These are phyloP conservation scores for Lasioglossum vierecki DNA, from an alignment of 2,888 invertebrate genomes.

Conservation along the genomic window DNA sequence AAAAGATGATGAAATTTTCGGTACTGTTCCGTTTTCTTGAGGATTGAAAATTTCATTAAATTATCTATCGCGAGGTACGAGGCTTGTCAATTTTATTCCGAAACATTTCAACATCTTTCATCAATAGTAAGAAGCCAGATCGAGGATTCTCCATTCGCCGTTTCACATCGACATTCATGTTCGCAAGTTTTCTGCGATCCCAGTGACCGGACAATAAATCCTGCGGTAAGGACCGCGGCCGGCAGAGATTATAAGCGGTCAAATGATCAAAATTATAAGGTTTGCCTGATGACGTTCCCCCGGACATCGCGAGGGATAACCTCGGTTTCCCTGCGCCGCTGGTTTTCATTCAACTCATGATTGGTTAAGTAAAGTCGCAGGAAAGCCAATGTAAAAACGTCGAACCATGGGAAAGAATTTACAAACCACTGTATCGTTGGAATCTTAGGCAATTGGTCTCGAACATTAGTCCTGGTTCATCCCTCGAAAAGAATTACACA, in stretches of 20 bases:
- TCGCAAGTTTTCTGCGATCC: constrained; percentile 55
- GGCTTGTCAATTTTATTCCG: not conserved
- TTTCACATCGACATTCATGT: constrained; percentile 44
- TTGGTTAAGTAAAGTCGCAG: constrained; percentile 76
- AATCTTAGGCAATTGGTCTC: not conserved
- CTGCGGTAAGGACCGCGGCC: constrained; percentile 77
- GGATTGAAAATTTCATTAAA: not conserved
- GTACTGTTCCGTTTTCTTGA: not conserved
- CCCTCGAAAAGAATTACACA: not conserved
- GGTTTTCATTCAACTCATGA: constrained; percentile 71
- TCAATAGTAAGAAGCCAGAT: not conserved
- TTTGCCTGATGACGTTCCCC: constrained; percentile 82
- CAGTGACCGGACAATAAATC: constrained; percentile 79
- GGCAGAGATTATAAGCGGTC: constrained; percentile 81
- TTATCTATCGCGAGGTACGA: not conserved
- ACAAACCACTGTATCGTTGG: not conserved
- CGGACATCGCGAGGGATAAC: constrained; percentile 76
- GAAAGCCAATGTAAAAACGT: constrained; percentile 47
- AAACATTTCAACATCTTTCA: not conserved
- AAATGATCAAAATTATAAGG: constrained; percentile 84
- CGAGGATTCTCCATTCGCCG: not conserved
- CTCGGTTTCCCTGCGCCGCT: constrained; percentile 64
- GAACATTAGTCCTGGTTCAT: not conserved
- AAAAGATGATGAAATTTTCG: not conserved
- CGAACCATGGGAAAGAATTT: constrained; percentile 11